phyloP scores from a whole-genome alignment of 2,888 invertebrate species.

The Coenonympha arcania region DNA sequence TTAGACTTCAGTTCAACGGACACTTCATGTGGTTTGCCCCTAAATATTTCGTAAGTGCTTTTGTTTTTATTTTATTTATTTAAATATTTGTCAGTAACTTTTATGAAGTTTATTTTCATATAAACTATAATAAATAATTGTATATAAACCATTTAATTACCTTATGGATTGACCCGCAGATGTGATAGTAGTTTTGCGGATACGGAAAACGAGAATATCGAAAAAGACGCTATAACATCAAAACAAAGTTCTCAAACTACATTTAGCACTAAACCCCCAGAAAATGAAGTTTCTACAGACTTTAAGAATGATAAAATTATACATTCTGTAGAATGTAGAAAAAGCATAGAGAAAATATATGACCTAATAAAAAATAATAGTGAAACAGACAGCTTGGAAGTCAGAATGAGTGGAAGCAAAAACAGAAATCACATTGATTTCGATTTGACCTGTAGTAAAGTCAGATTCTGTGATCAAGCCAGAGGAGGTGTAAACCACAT shows the following conservation, averaged over 20 bases:
- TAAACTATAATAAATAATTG: too few species aligned
- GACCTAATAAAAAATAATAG: slow-evolving; percentile 49
- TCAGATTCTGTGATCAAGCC: slow-evolving; percentile 35
- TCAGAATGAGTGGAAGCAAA: slow-evolving; percentile 29
- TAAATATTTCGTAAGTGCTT: slow-evolving; percentile 19
- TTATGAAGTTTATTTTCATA: too few species aligned
- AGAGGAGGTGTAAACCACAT: slow-evolving; percentile 57
- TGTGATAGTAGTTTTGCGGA: slow-evolving; percentile 21
- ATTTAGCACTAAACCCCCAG: slow-evolving; percentile 33
- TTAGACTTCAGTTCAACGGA: slow-evolving; percentile 28
- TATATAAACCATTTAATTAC: neutral
- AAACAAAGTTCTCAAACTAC: slow-evolving; percentile 16
- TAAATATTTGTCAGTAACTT: too few species aligned
- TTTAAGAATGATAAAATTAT: slow-evolving; percentile 27
- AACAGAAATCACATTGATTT: slow-evolving; percentile 3
- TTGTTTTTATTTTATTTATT: neutral
- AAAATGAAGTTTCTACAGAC: slow-evolving; percentile 20
- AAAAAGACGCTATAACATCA: slow-evolving; percentile 3
- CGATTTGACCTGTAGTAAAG: slow-evolving; percentile 22
- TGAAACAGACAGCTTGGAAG: slow-evolving; percentile 32
- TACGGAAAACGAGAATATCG: neutral
- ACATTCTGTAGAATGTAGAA: slow-evolving; percentile 47
- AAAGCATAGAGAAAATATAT: slow-evolving; percentile 62
- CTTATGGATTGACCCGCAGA: neutral
- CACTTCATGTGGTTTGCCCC: slow-evolving; percentile 16